Percentiles rank a stretch among this genome's conserved stretches.
phyloP scores from a whole-genome alignment of 2,113 vertebrate species.

The Scomber japonicus region DNA sequence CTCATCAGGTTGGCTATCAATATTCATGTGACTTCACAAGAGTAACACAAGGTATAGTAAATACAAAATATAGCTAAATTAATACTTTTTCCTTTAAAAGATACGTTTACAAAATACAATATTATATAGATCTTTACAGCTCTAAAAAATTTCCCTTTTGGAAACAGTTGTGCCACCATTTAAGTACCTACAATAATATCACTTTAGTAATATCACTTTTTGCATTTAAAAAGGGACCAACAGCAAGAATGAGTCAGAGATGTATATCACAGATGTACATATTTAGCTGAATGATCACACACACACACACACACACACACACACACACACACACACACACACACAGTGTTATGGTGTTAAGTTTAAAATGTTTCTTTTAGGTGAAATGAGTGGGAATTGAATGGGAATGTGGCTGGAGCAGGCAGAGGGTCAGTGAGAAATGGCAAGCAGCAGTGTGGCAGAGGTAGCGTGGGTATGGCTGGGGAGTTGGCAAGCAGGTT shows the following conservation, averaged over 20 bases:
- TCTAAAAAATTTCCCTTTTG: no score
- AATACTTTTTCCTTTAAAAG: no score
- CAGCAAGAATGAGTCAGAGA: conserved; percentile 3
- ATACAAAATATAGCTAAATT: background rate
- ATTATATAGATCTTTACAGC: no score
- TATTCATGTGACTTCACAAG: background rate
- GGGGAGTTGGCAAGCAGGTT: no score
- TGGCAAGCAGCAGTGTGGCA: no score
- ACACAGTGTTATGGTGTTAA: background rate
- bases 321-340: conserved; percentile 10
- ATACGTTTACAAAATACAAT: background rate
- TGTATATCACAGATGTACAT: conserved; percentile 32
- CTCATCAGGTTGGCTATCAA: no score
- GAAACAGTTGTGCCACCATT: background rate
- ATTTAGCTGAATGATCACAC: conserved; percentile 27
- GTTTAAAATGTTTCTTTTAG: no score
- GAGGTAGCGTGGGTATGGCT: no score
- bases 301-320: conserved; percentile 9
- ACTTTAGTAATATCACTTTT: no score
- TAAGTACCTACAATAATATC: background rate
- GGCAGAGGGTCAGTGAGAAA: no score
- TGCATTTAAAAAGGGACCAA: conserved; percentile 17
- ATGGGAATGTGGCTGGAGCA: no score
- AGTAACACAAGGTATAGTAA: background rate
- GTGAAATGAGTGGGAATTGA: no score